Base-by-base conservation (phyloP, 2,888 invertebrate species). In the Dioctria rufipes region DNA sequence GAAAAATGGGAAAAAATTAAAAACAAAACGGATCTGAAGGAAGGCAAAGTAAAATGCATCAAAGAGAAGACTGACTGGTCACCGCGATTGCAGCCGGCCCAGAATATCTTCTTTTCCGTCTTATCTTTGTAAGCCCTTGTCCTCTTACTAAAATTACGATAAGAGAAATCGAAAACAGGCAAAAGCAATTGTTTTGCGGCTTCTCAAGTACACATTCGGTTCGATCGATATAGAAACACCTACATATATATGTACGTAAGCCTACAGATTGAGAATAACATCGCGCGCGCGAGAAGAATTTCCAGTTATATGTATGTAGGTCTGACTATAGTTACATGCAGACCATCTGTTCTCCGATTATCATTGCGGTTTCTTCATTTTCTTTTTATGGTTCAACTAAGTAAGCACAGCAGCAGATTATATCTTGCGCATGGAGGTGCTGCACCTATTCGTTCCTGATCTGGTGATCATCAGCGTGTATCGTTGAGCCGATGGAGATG, bases 171-270 rank as follows among this genome's bases (percentile, higher is more conserved):
- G 39, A 58, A 58, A 51, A 73, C 73, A 73, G 60, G 73, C 73
- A 73, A 73, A 73, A 51, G 73, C 73, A 73, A 73, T 73, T 73
- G 73, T 73, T 73, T 58, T n/a, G 54, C 42, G 60, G 58, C 73
- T 73, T 54, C 25, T 25, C 73, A 58, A 73, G 69, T 73, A 73
- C 73, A 73, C 58, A 39, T 54, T 43, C 60, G 43, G 25, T 39
- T 11, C 51, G 39, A 37, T 69, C 69, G 39, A 51, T 51, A 51
- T 51, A 25, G 25, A 51, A 69, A 69, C 69, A 49, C 25, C 49
- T 25, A 25, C 25, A 25, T 25, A 25, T 25, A 25, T 39, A 11
- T 49, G n/a, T n/a, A 51, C 11, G 69, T 51, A 51, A 49, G 37
- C 69, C 69, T 39, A 49, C 11, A 69, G 69, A 69, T 69, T 39